A percentile compares a stretch with the other conserved stretches of the same genome.
Evolutionary conservation across 2,888 invertebrate genomes (phyloP).

Genomic region (Aelia acuminata): DNA sequence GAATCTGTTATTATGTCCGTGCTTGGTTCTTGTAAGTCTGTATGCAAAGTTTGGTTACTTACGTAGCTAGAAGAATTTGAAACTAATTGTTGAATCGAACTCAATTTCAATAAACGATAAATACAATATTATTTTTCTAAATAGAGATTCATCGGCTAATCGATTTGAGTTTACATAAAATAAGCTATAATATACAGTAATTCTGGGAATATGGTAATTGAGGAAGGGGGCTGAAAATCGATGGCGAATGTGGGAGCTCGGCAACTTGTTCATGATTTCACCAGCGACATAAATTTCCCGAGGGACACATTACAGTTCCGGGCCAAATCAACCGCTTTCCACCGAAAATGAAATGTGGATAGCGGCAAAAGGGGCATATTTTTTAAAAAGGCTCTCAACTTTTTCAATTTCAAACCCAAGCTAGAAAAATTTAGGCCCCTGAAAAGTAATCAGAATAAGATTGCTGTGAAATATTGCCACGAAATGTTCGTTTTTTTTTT

Average conservation of each 20-base stretch:
- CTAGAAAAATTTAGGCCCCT: not conserved
- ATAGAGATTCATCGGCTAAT: not conserved
- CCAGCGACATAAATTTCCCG: conserved; percentile 25
- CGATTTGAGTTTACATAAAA: not conserved
- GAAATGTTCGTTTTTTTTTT: too few relatives aligned
- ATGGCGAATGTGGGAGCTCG: not conserved
- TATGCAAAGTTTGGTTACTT: too few relatives aligned
- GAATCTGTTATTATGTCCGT: too few relatives aligned
- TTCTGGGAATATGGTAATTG: conserved; percentile 4
- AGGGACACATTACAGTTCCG: conserved; percentile 17
- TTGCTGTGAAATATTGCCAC: not conserved
- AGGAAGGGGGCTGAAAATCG: not conserved
- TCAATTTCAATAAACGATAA: too few relatives aligned
- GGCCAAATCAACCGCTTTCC: conserved; percentile 4
- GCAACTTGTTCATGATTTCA: conserved; percentile 29
- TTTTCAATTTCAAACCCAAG: not conserved
- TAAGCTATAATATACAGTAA: not conserved
- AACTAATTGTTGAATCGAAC: too few relatives aligned
- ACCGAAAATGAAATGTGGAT: not conserved
- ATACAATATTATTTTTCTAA: too few relatives aligned
- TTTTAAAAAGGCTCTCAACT: not conserved
- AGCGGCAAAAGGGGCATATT: not conserved
- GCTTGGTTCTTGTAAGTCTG: too few relatives aligned
- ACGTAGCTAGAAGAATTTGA: too few relatives aligned
- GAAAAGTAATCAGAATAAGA: not conserved